Evolutionary conservation across 2,888 invertebrate species (phyloP).

Genomic region (Resseliella maxima): DNA sequence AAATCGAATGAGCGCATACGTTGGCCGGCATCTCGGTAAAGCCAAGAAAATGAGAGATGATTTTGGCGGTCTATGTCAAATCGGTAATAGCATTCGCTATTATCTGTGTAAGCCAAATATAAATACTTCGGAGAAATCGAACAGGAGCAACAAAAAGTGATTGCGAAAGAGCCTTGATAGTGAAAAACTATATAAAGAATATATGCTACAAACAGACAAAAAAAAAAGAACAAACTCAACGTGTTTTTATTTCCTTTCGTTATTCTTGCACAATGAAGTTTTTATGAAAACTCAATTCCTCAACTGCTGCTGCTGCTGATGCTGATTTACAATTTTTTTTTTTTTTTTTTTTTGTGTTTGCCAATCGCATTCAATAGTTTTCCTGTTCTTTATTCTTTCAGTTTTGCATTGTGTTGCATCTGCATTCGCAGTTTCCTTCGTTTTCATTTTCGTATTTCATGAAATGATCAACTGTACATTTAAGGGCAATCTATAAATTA

Average conservation of each 20-base stretch:
- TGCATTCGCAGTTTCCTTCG: conserved; percentile 33
- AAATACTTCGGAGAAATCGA: not conserved
- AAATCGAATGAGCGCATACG: too few relatives aligned
- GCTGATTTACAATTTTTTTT: not conserved
- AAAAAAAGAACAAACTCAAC: not conserved
- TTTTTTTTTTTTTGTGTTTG: not conserved
- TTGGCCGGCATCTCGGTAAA: not conserved
- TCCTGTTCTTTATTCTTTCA: conserved; percentile 46
- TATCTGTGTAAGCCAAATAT: not conserved
- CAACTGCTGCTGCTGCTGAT: not conserved
- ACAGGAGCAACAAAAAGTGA: conserved; percentile 20
- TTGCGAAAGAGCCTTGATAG: not conserved
- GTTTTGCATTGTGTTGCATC: not conserved
- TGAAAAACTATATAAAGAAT: not conserved
- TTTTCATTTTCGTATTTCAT: not conserved
- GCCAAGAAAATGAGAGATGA: not conserved
- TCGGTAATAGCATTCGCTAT: not conserved
- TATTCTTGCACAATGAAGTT: not conserved
- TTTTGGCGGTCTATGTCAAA: conserved; percentile 48
- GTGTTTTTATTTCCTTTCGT: not conserved
- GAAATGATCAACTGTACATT: conserved; percentile 21
- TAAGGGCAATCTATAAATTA: conserved; percentile 55
- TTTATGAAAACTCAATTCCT: conserved; percentile 2
- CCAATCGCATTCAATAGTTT: not conserved
- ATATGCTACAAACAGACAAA: too few relatives aligned